Base-by-base conservation (phyloP, 35 echinoderm and acorn worm genomes). In the Acanthaster planci region DNA sequence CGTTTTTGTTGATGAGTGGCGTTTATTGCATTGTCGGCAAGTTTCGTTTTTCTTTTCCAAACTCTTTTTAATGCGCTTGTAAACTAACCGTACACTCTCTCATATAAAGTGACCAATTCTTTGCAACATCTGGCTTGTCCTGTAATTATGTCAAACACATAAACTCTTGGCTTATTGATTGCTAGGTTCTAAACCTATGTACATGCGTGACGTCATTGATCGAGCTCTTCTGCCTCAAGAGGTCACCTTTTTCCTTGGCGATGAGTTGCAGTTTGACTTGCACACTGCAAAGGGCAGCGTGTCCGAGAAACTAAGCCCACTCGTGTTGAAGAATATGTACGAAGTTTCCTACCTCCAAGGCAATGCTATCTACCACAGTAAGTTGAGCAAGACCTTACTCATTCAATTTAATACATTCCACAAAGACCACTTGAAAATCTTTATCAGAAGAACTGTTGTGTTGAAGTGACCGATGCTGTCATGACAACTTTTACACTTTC, bases 331-430 rank as follows among this genome's bases (percentile, higher is more conserved):
- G 64, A 98, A 87, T 57, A 91, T 92, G 82, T 98, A 98, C 60
- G 95, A 98, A 39, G 89, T 90, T 52, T 84, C 60, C 35, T 98
- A 94, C 47, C 80, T 98, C 7, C 95, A 98, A 80, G 92, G 95
- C 37, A 98, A 98, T 67, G 88, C 92, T 22, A 98, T 98, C 37
- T 90, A 90, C 50, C 77, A 98, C 59, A 90, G 95, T 98, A 86
- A 94, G 95, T 97, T 44, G n/a, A 59, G 38, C 79, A 26, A 42
- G 27, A 1, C 16, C 7, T 37, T 76, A 44, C 14, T 53, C 27
- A 40, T 34, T 7, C 12, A 37, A 7, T 37, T 39, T 5, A 31
- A 37, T n/a, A n/a, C n/a, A n/a, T n/a, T n/a, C n/a, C n/a, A n/a
- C n/a, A n/a, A n/a, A n/a, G n/a, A n/a, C n/a, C n/a, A n/a, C n/a